phyloP scores from a whole-genome alignment of 2,113 vertebrate species.

The Psephotus haematonotus region DNA sequence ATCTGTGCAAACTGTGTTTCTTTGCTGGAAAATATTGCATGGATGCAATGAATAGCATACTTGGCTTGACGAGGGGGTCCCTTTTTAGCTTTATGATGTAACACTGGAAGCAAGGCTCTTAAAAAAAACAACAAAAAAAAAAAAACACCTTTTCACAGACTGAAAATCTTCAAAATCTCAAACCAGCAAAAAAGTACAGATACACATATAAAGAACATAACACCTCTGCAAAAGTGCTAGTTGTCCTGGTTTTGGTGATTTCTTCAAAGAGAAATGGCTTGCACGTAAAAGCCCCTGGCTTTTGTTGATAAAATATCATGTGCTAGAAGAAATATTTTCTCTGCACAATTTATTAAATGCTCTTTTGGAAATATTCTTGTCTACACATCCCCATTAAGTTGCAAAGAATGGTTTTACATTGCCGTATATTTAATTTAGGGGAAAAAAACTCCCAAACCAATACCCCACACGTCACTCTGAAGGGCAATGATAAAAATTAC shows the following conservation, averaged over 20 bases:
- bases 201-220: background rate
- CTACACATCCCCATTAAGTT: background rate
- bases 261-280: background rate
- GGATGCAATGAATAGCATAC: slow-evolving; percentile 96
- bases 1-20: slow-evolving; percentile 98
- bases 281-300: rapidly evolving
- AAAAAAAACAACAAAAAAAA: background rate
- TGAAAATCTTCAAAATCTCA: background rate
- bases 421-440: background rate
- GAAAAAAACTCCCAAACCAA: background rate
- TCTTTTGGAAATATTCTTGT: background rate
- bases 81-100: slow-evolving; percentile 97
- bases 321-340: background rate
- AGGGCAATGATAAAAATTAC: background rate
- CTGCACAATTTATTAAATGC: background rate
- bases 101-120: slow-evolving; percentile 93
- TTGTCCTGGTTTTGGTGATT: background rate
- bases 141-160: background rate
- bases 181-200: background rate
- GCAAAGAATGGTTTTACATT: background rate
- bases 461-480: background rate
- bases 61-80: slow-evolving; percentile 96
- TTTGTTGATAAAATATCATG: background rate
- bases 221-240: background rate
- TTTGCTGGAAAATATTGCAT: slow-evolving; percentile 97